Evolutionary conservation across 2,888 invertebrate genomes (phyloP).

Genomic region (Cantharis rustica): DNA sequence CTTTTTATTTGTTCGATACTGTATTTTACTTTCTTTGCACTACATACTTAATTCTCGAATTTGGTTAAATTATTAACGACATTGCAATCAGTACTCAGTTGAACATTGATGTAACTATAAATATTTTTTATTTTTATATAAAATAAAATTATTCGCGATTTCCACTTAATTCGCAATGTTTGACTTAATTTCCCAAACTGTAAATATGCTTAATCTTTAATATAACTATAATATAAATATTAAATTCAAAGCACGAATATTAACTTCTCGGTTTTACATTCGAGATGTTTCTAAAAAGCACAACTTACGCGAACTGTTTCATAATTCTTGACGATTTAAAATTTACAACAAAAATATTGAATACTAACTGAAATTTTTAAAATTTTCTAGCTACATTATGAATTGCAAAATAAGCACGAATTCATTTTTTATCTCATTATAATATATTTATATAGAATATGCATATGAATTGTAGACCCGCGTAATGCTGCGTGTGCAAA

Average conservation of each 20-base stretch:
- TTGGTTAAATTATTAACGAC: not conserved
- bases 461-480: too few species aligned
- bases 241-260: conserved; percentile 19
- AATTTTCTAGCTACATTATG: not conserved
- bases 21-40: not conserved
- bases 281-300: conserved; percentile 18
- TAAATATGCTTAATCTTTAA: not conserved
- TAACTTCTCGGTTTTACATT: conserved; percentile 12
- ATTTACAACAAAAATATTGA: not conserved
- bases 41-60: not conserved
- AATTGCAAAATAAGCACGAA: not conserved
- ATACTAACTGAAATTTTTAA: not conserved
- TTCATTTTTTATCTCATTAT: not conserved
- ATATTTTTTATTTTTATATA: not conserved
- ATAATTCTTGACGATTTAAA: not conserved
- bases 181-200: not conserved
- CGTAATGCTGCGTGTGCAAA: too few species aligned
- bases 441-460: too few species aligned
- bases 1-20: not conserved
- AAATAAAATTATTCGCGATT: not conserved
- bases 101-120: too few species aligned
- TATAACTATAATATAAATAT: not conserved
- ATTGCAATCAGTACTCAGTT: too few species aligned
- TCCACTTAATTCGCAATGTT: not conserved
- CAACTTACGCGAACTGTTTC: not conserved